A percentile compares a stretch with the other conserved stretches of the same genome.
Conservation (phyloP, 2,888 invertebrate genomes). For the Rhamnusium bicolor region DNA sequence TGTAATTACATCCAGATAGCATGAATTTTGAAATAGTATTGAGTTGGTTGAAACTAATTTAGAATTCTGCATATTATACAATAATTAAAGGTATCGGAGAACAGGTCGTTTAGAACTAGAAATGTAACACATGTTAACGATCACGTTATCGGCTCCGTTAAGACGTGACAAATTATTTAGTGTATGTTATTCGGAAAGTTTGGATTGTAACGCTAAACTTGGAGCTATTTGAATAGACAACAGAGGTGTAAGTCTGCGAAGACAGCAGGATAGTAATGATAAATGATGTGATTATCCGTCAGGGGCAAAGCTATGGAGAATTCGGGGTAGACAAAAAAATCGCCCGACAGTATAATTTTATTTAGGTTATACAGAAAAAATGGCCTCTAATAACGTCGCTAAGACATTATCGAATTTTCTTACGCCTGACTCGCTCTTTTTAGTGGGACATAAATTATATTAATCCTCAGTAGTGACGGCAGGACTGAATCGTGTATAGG, state of each 20-base stretch:
- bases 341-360: slow-evolving; percentile 7
- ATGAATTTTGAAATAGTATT: neutral
- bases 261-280: slow-evolving; percentile 17
- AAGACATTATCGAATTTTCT: neutral
- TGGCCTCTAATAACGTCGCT: slow-evolving; percentile 3
- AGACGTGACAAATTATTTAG: slow-evolving; percentile 18
- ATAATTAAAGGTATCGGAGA: neutral
- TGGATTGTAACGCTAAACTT: slow-evolving; percentile 4
- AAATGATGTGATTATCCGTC: slow-evolving; percentile 14
- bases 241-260: neutral
- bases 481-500: neutral
- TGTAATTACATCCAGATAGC: neutral
- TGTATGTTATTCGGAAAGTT: slow-evolving; percentile 10
- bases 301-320: neutral
- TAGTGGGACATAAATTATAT: neutral
- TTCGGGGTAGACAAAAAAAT: neutral
- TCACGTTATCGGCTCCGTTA: neutral
- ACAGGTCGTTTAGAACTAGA: neutral
- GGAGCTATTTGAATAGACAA: slow-evolving; percentile 3
- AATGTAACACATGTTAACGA: slow-evolving; percentile 5
- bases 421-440: neutral
- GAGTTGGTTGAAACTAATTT: neutral
- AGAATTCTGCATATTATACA: neutral
- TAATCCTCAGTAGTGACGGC: neutral
- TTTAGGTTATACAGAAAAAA: neutral